phyloP scores from a whole-genome alignment of 2,888 invertebrate species.

The Acanthopleura granulata region DNA sequence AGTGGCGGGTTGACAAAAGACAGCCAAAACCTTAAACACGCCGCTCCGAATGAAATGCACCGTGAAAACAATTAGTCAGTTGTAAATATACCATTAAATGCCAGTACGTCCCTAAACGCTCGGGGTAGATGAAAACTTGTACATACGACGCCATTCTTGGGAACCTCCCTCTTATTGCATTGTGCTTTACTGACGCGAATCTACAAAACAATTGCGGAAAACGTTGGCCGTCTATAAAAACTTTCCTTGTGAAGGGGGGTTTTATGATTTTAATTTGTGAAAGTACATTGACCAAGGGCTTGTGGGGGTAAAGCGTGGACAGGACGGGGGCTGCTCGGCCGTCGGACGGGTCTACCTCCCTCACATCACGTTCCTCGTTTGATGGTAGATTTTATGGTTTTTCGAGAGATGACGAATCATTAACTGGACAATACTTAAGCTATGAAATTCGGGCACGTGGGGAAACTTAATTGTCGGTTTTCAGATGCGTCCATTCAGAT shows the following conservation, averaged over 20 bases:
- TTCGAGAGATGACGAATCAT: constrained; percentile 16
- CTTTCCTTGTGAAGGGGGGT: too few species aligned
- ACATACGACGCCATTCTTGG: too few species aligned
- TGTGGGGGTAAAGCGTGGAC: too few species aligned
- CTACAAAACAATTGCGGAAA: too few species aligned
- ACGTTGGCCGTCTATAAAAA: too few species aligned
- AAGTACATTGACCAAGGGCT: too few species aligned
- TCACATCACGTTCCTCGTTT: neutral
- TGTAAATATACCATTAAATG: neutral
- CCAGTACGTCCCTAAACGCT: neutral
- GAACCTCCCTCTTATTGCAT: too few species aligned
- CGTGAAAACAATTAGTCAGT: constrained; percentile 12
- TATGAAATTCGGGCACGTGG: constrained; percentile 15
- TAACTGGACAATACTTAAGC: constrained; percentile 16
- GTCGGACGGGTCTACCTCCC: neutral
- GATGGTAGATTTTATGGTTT: constrained; percentile 6
- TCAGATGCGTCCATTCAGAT: neutral
- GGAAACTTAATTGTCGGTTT: constrained; percentile 11
- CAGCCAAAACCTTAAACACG: neutral
- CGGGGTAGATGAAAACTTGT: too few species aligned
- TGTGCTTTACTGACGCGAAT: too few species aligned
- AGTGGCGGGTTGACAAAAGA: too few species aligned
- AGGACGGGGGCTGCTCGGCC: too few species aligned
- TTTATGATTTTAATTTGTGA: too few species aligned
- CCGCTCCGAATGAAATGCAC: neutral